Conservation (phyloP, 2,888 invertebrate genomes). For the Ormyrus thymus region DNA sequence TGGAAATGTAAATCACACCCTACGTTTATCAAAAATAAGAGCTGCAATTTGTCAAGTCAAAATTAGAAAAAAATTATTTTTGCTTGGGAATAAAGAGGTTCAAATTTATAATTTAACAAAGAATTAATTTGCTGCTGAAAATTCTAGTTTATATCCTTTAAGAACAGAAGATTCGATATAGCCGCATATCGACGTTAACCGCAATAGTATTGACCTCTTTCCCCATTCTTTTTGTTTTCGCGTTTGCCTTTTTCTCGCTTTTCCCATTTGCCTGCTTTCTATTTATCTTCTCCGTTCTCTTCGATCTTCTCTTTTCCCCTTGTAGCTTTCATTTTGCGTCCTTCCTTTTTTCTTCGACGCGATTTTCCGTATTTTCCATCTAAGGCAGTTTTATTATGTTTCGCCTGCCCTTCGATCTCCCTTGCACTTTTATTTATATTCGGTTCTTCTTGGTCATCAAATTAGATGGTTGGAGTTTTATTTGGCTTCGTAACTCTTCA, state of each 20-base stretch:
- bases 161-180: no score
- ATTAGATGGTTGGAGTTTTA: neutral
- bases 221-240: slow-evolving; percentile 1
- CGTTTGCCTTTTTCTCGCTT: neutral
- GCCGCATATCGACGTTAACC: no score
- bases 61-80: no score
- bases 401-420: neutral
- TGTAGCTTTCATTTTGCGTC: no score
- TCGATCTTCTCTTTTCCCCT: neutral
- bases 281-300: neutral
- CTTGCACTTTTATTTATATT: neutral
- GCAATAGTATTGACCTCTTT: neutral
- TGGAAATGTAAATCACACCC: no score
- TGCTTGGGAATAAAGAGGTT: no score
- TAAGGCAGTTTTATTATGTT: neutral
- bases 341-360: neutral
- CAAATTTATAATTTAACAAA: no score
- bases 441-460: neutral
- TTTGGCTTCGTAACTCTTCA: slow-evolving; percentile 2
- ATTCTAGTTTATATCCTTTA: neutral
- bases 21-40: no score
- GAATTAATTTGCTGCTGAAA: no score
- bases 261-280: neutral
- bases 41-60: no score
- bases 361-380: neutral